Percentiles rank a stretch among this genome's conserved stretches.
Evolutionary conservation across 2,888 invertebrate species (phyloP).

Genomic region (Portevinia maculata): DNA sequence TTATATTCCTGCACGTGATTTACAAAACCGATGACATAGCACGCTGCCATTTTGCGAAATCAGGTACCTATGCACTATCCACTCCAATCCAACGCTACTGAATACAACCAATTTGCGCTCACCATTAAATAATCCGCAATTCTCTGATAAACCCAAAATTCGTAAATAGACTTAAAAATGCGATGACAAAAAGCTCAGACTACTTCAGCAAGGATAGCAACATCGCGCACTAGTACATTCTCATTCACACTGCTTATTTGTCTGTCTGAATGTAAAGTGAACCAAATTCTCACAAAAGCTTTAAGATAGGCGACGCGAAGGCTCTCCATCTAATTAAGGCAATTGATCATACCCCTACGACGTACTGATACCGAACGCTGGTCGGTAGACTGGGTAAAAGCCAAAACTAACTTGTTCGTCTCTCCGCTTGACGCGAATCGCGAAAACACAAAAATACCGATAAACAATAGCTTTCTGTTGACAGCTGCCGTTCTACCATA

Average conservation of each 20-base stretch:
- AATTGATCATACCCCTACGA: conserved; percentile 43
- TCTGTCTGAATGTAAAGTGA: conserved; percentile 23
- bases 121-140: background rate
- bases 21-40: background rate
- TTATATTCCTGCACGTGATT: conserved; percentile 1
- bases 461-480: conserved; percentile 59
- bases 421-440: conserved; percentile 14
- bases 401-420: conserved; percentile 8
- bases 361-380: conserved; percentile 13
- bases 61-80: conserved; percentile 2
- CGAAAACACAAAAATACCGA: conserved; percentile 49
- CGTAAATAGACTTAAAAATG: conserved; percentile 6
- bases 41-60: background rate
- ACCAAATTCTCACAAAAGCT: conserved; percentile 57
- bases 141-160: conserved; percentile 13
- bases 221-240: background rate
- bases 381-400: conserved; percentile 34
- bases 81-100: conserved; percentile 4
- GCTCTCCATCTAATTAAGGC: conserved; percentile 61
- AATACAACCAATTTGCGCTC: background rate
- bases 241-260: conserved; percentile 13
- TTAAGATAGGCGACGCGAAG: conserved; percentile 48
- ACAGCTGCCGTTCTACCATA: conserved; percentile 49
- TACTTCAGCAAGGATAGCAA: conserved; percentile 44
- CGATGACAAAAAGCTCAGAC: conserved; percentile 14